Evolutionary conservation across 2,888 invertebrate genomes (phyloP), one percentile per base, ranked within the genome.

Genomic region (Drosophila borealis): DNA sequence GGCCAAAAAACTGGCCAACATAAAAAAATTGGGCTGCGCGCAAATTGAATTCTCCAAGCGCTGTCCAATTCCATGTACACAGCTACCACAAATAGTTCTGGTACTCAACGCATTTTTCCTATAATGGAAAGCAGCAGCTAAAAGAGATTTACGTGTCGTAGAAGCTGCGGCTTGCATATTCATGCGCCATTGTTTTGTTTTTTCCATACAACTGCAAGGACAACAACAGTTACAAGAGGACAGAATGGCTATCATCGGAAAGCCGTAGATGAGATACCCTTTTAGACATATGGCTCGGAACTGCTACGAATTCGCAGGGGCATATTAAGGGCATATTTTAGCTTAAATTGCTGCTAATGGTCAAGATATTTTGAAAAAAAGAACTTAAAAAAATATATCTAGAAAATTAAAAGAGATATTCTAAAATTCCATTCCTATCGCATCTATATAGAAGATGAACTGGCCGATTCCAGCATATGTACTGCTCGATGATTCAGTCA

Each of bases 41-140:
- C 54, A 69, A 65, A 87, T 71, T 87, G 71, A 87, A 89, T 89
- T 84, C 69, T 67, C 78, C 14, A 33, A 61, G 61, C 75, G 62
- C 57, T 39, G 51, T 46, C 53, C 78, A 70, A 74, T 70, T 72
- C 45, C 37, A 42, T 53, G 53, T 41, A 60, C 44, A 57, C 61
- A 70, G 63, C 49, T 45, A 57, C 69, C 61, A 61, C 70, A 77
- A 77, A 77, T 75, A 78, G 75, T 78, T 75, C 57, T 39, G 48
- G 56, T 60, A 61, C 74, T 74, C 79, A 69, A 64, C 79, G 63
- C 69, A 59, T 54, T 62, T 73, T 70, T 46, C 62, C 55, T 42
- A 54, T 75, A 81, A 88, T 74, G 55, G 67, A 66, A 63, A 55
- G 36, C 50, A 44, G 44, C 69, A 51, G 69, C 61, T 56, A 56